Evolutionary conservation across 1,140 invertebrate genomes (phyloP).

Genomic region (Aplysia californica): DNA sequence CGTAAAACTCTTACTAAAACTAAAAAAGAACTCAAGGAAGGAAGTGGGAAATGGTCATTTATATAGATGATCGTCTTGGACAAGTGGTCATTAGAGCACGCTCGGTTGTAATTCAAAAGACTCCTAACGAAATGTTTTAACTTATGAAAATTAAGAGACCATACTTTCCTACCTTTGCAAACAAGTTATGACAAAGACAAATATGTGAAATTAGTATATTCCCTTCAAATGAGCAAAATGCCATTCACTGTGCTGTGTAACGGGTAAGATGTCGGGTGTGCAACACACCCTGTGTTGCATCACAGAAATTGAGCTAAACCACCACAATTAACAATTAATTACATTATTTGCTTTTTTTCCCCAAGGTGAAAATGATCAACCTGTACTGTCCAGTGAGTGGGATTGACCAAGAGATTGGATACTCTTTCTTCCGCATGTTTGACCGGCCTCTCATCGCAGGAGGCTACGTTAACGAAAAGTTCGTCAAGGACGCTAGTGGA

Average conservation of each 20-base stretch:
- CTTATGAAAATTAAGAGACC: too few relatives aligned
- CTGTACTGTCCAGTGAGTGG: slow-evolving; percentile 23
- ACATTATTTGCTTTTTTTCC: not conserved
- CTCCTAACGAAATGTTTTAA: too few relatives aligned
- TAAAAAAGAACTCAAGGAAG: too few relatives aligned
- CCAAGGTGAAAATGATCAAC: slow-evolving; percentile 24
- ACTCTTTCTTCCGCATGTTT: slow-evolving; percentile 16
- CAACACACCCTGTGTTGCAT: not conserved
- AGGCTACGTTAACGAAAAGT: slow-evolving; percentile 21
- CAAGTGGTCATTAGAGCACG: too few relatives aligned
- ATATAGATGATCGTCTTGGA: too few relatives aligned
- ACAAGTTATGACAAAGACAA: too few relatives aligned
- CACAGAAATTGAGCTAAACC: not conserved
- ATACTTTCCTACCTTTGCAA: too few relatives aligned
- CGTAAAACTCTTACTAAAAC: too few relatives aligned
- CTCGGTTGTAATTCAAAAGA: too few relatives aligned
- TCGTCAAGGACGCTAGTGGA: not conserved
- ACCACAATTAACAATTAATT: not conserved
- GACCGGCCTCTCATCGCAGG: slow-evolving; percentile 10
- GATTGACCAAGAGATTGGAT: slow-evolving; percentile 19
- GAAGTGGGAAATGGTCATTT: too few relatives aligned
- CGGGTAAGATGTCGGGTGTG: not conserved
- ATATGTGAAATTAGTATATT: too few relatives aligned
- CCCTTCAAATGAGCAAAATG: too few relatives aligned
- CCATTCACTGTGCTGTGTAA: not conserved